Conservation (phyloP, 2,888 invertebrate species). For the Tolmerus cingulatus region DNA sequence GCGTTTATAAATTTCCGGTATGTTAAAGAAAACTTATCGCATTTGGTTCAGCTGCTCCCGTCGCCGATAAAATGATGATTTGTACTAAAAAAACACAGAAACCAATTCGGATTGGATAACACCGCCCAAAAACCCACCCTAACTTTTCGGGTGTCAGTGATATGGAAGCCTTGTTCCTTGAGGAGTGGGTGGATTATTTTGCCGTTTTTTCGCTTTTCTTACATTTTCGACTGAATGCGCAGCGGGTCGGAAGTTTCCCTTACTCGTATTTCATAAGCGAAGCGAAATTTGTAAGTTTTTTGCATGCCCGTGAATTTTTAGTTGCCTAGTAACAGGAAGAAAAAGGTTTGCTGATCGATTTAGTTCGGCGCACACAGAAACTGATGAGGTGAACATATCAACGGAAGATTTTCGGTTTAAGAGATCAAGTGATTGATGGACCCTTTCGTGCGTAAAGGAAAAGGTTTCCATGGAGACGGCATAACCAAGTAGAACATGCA, state of each 20-base stretch:
- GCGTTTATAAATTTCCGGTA: not conserved
- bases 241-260: not conserved
- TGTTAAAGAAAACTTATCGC: not conserved
- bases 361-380: not conserved
- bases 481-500: not conserved
- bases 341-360: not conserved
- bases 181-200: not conserved
- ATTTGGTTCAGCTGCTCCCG: not conserved
- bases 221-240: not conserved
- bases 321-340: not conserved
- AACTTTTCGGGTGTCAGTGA: not conserved
- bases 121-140: not conserved
- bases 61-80: not conserved
- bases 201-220: not conserved
- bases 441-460: not conserved
- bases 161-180: not conserved
- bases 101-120: not conserved
- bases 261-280: not conserved
- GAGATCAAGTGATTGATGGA: not conserved
- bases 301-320: not conserved
- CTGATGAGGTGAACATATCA: not conserved
- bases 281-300: not conserved
- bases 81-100: not conserved
- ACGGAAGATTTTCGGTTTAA: not conserved
- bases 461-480: not conserved